Evolutionary conservation across 2,888 invertebrate genomes (phyloP).

Genomic region (Acronicta aceris): DNA sequence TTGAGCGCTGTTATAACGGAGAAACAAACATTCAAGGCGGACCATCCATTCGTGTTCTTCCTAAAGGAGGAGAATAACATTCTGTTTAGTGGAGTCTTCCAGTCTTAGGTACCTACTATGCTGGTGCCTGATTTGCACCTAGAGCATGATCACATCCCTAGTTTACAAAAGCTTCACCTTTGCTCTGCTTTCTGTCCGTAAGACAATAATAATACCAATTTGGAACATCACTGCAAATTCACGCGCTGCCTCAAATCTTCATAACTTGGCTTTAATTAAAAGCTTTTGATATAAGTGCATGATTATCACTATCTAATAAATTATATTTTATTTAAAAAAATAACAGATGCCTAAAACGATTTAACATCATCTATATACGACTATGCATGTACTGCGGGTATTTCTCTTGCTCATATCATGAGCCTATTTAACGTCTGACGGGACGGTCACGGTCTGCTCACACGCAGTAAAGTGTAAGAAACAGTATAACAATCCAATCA

Average conservation of each 20-base stretch:
- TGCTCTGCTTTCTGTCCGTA: conserved; percentile 19
- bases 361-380: too few species aligned
- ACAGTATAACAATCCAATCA: too few species aligned
- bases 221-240: conserved; percentile 1
- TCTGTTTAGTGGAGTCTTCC: conserved; percentile 62
- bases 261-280: conserved; percentile 6
- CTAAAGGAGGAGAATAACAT: conserved; percentile 41
- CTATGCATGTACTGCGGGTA: too few species aligned
- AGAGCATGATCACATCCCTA: conserved; percentile 28
- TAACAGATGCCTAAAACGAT: too few species aligned
- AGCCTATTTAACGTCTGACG: too few species aligned
- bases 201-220: conserved; percentile 6
- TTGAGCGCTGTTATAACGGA: conserved; percentile 40
- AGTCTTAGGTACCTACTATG: conserved; percentile 60
- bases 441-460: too few species aligned
- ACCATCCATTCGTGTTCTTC: conserved; percentile 63
- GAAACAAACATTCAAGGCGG: conserved; percentile 57
- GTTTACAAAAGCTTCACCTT: conserved; percentile 20
- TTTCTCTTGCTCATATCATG: too few species aligned
- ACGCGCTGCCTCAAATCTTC: conserved; percentile 7
- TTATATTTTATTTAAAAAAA: background rate
- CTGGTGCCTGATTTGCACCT: conserved; percentile 16
- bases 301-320: background rate
- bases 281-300: conserved; percentile 6
- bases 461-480: too few species aligned